Base-by-base conservation (phyloP, 1,140 invertebrate genomes). In the Chlorops oryzae region DNA sequence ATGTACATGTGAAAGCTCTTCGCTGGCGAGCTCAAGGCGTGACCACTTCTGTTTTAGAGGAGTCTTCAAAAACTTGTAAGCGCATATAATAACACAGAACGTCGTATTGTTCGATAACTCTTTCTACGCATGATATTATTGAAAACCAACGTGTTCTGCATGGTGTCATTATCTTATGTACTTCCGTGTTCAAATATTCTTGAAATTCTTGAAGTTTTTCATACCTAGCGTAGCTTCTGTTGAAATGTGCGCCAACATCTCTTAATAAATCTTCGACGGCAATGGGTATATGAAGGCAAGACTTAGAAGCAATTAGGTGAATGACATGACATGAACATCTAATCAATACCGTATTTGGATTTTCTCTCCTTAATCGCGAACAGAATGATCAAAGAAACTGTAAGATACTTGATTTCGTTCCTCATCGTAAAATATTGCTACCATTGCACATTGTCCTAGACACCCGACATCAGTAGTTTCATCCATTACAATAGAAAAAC, bases 161-260 rank as follows among this genome's bases (percentile, higher is more conserved):
- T 23, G 40, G 40, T 22, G 40, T 24, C 20, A 42, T 24, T 42
- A 42, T 42, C 25, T 42, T 42, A n/a, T 42, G 40, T 6, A 42
- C 22, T 6, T 15, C 40, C 23, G 40, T 42, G 23, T 42, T 21
- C 13, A 42, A 42, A 13, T 42, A 42, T 7, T 42, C 40, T 42
- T 42, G 40, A 42, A 42, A 42, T 23, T 42, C 40, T 24, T 42
- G 4, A 3, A 42, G 40, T 22, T 24, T 24, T 42, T 42, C 27
- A 9, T 42, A 24, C 1, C 40, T 22, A 24, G 17, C 17, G 27
- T 42, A 42, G 17, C 40, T 42, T 24, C 40, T 42, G 17, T 42
- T 42, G 27, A 42, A 42, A 42, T 24, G 17, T 6, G 40, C 5
- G 1, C 23, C 40, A 5, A 42, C 6, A 10, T 24, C 27, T 5